A percentile compares a stretch with the other conserved stretches of the same genome.
Evolutionary conservation across 2,113 vertebrate genomes (phyloP).

Genomic region (Hepsetus odoe): DNA sequence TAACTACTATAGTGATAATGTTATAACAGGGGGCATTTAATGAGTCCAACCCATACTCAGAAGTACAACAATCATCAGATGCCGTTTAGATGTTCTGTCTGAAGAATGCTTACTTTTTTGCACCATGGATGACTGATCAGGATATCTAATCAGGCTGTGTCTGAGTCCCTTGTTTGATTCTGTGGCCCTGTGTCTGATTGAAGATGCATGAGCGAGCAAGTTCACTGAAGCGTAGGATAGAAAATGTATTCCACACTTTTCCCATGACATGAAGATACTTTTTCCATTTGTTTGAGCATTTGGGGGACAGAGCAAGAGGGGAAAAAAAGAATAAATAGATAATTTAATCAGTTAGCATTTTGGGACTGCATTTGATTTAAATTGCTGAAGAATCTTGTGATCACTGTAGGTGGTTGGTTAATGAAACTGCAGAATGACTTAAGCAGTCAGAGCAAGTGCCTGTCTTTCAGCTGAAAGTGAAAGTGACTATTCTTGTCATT

Average conservation of each 20-base stretch:
- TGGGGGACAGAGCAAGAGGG: neutral
- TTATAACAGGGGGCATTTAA: neutral
- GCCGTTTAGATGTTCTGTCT: neutral
- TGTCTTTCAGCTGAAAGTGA: constrained; percentile 55
- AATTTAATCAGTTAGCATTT: neutral
- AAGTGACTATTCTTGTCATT: constrained; percentile 27
- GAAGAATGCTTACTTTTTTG: neutral
- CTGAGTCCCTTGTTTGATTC: constrained; percentile 19
- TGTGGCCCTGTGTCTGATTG: neutral
- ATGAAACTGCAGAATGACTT: neutral
- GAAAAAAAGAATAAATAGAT: neutral
- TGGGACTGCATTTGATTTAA: neutral
- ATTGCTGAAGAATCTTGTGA: neutral
- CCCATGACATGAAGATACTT: neutral
- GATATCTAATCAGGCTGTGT: constrained; percentile 13
- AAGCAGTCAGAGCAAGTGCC: neutral
- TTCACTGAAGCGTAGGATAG: neutral
- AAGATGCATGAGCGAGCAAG: constrained; percentile 17
- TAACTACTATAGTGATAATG: neutral
- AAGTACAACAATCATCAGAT: neutral
- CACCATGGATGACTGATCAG: neutral
- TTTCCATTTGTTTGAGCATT: constrained; percentile 3
- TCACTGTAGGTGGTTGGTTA: neutral
- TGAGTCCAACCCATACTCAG: neutral
- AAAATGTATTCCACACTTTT: neutral